These are phyloP conservation scores for Bos taurus DNA, from an alignment of 2,113 vertebrate genomes.

Conservation along the genomic window ARS-UCD2.0 NC_037331.1:93202501-93203000, in stretches of 20 bases:
- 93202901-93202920: not conserved
- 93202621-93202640: not conserved
- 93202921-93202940: not conserved
- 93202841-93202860: not conserved
- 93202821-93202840: not conserved
- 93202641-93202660: not conserved
- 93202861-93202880: not conserved
- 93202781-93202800: not conserved
- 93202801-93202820: not conserved
- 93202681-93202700: not conserved
- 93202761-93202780: not conserved
- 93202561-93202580: not conserved
- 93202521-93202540: not conserved
- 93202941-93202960: not conserved
- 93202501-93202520: not conserved
- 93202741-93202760: not conserved
- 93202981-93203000: too few species aligned
- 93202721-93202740: not conserved
- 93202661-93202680: not conserved
- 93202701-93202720: not conserved
- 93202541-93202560: not conserved
- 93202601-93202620: not conserved
- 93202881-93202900: not conserved
- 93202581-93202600: not conserved
- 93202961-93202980: too few species aligned